A percentile compares a stretch with the other conserved stretches of the same genome.
Evolutionary conservation across 2,113 vertebrate species (phyloP).

Genomic region (Girardinichthys multiradiatus): DNA sequence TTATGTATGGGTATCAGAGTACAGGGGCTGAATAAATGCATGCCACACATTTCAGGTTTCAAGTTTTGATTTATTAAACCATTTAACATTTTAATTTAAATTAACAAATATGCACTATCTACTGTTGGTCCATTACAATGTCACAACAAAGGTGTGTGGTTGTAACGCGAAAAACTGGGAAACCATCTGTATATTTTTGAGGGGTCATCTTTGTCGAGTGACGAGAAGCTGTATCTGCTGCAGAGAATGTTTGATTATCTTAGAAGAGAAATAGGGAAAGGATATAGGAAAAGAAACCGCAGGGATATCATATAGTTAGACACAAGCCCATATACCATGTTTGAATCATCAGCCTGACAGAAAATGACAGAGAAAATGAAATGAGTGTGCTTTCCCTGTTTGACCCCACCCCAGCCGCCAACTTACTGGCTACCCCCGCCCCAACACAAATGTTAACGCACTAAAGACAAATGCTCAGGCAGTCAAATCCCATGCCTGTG

Average conservation of each 20-base stretch:
- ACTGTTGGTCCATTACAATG: background rate
- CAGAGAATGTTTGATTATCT: background rate
- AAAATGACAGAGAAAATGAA: conserved; percentile 50
- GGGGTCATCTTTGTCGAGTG: background rate
- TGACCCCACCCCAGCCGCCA: too few species aligned
- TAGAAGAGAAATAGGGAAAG: conserved; percentile 19
- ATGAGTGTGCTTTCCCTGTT: conserved; percentile 28
- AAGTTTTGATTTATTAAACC: too few species aligned
- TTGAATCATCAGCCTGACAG: conserved; percentile 41
- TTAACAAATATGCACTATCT: too few species aligned
- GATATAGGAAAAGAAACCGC: conserved; percentile 1
- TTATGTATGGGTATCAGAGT: too few species aligned
- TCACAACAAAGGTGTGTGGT: background rate
- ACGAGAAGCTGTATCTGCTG: conserved; percentile 2
- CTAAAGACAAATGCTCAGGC: conserved; percentile 47
- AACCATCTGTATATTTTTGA: too few species aligned
- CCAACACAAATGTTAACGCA: conserved; percentile 48
- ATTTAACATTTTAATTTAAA: too few species aligned
- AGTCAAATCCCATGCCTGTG: conserved; percentile 19
- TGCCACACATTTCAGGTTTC: too few species aligned
- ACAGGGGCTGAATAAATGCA: too few species aligned
- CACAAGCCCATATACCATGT: conserved; percentile 5
- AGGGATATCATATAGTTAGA: conserved; percentile 15
- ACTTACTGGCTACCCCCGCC: background rate
- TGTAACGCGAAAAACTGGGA: too few species aligned